A percentile compares a stretch with the other conserved stretches of the same genome.
phyloP scores from a whole-genome alignment of 2,888 invertebrate species.

The Capitulum mitella region DNA sequence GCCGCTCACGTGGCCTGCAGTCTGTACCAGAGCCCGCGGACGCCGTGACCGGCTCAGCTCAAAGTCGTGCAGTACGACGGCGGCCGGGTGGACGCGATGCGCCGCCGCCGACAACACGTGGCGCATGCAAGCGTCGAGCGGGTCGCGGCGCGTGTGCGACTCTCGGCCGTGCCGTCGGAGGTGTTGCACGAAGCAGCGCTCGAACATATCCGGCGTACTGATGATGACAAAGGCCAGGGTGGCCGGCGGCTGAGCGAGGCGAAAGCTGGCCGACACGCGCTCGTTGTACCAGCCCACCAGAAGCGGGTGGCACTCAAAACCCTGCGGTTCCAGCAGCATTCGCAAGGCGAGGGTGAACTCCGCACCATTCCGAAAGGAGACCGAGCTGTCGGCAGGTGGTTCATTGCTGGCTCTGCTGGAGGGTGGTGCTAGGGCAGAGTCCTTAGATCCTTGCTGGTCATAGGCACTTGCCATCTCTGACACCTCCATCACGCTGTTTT shows the following conservation, averaged over 20 bases:
- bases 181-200: slow-evolving; percentile 46
- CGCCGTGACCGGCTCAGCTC: slow-evolving; percentile 46
- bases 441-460: too few species aligned
- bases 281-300: slow-evolving; percentile 49
- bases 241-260: slow-evolving; percentile 42
- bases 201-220: slow-evolving; percentile 51
- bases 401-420: too few species aligned
- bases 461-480: too few species aligned
- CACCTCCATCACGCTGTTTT: too few species aligned
- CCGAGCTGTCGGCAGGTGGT: too few species aligned
- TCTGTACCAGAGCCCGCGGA: slow-evolving; percentile 50
- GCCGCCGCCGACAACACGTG: slow-evolving; percentile 38
- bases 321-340: slow-evolving; percentile 23
- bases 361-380: too few species aligned
- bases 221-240: slow-evolving; percentile 47
- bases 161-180: neutral
- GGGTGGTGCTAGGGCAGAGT: too few species aligned
- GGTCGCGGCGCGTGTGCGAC: slow-evolving; percentile 40
- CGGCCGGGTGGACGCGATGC: neutral
- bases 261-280: slow-evolving; percentile 42
- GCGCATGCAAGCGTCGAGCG: slow-evolving; percentile 46
- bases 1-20: slow-evolving; percentile 51
- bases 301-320: slow-evolving; percentile 35
- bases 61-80: slow-evolving; percentile 46
- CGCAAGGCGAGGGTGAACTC: too few species aligned